phyloP scores from a whole-genome alignment of 2,113 vertebrate species.

The Pangasianodon gigas region DNA sequence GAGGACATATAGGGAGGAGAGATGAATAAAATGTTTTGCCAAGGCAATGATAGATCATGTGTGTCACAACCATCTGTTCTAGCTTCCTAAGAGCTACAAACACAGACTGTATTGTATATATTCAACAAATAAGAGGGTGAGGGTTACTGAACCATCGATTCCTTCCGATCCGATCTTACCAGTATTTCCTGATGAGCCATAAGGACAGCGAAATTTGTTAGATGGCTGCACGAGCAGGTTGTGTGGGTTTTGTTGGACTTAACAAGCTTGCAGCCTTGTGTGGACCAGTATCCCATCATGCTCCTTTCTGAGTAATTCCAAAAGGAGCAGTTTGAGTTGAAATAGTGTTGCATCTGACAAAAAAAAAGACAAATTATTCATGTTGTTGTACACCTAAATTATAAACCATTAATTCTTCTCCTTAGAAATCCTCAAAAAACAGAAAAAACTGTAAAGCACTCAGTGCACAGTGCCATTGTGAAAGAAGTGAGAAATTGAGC shows the following conservation, averaged over 20 bases:
- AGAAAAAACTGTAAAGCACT: constrained; percentile 16
- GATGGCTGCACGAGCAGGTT: constrained; percentile 93
- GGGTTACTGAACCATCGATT: constrained; percentile 4
- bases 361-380: not conserved
- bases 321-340: constrained; percentile 99
- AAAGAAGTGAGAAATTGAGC: constrained; percentile 69
- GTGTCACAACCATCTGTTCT: constrained; percentile 41
- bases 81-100: constrained; percentile 29
- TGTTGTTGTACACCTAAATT: constrained; percentile 15
- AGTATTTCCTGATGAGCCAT: constrained; percentile 92
- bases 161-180: constrained; percentile 72
- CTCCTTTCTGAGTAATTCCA: constrained; percentile 99
- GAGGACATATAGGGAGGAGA: constrained; percentile 60
- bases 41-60: constrained; percentile 40
- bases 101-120: constrained; percentile 27
- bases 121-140: constrained; percentile 29
- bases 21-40: constrained; percentile 34
- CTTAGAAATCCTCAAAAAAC: constrained; percentile 9
- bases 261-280: constrained; percentile 96
- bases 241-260: constrained; percentile 96
- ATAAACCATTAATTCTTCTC: constrained; percentile 16
- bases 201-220: constrained; percentile 97
- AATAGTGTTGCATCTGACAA: constrained; percentile 91
- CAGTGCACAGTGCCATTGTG: constrained; percentile 27
- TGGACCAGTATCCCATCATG: constrained; percentile 99